Base-by-base conservation (phyloP, 2,113 vertebrate genomes). In the Xerus inauris region DNA sequence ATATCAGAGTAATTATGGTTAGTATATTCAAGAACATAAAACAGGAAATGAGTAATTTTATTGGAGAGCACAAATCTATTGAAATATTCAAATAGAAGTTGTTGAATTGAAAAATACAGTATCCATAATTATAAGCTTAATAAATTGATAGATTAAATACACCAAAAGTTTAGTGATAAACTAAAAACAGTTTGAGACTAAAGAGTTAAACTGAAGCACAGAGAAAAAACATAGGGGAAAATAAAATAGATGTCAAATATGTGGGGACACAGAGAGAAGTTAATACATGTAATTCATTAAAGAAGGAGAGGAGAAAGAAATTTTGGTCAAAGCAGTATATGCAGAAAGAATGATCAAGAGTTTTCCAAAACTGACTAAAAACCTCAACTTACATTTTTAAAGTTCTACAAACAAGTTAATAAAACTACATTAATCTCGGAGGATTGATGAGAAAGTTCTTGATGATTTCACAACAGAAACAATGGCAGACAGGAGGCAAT, bases 41-140 rank as follows among this genome's bases (percentile, higher is more conserved):
- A 54, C 4, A 82, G 24, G 69, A 76, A 40, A 69, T 82, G 26
- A 82, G 65, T 77, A 84, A 64, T 47, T 90, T 91, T 91, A 89
- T 42, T 81, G 32, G 32, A 81, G 24, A 86, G 20, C 17, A 86
- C 9, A 28, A 95, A 91, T 92, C 22, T 76, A 71, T 91, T 64
- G 13, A 88, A 92, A 30, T 71, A 64, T 77, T 81, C 65, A 94
- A 81, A 57, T 71, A n/a, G 22, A 40, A 82, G 20, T 54, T 54
- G 42, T 62, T 92, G 45, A 76, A 85, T 92, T 91, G n/a, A 96
- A 89, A 92, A 89, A 89, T 57, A 75, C 0, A 88, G 20, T 89
- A 73, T 91, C 20, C 24, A 38, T 42, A 88, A 38, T 88, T 91
- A 84, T 80, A 45, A 88, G 42, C 67, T 87, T 40, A 95, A 73